Base-by-base conservation (phyloP, 2,888 invertebrate genomes). In the Ypsolopha scabrella region DNA sequence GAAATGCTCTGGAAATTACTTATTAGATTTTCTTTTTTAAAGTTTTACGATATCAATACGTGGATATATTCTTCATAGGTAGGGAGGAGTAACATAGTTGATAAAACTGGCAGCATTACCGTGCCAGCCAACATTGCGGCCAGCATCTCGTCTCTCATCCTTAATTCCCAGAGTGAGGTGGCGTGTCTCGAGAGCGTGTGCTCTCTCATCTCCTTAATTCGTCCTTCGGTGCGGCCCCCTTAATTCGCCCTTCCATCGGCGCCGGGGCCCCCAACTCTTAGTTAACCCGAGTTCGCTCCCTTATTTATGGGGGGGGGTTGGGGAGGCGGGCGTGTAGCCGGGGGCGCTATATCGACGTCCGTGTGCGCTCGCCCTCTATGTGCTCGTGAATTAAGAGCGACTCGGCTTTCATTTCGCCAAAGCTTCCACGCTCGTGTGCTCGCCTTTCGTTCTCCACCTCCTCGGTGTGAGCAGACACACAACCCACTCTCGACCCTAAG, bases 121-220 rank as follows among this genome's bases (percentile, higher is more conserved):
- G 24, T 24, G 24, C 24, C 24, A 24, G 33, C 36, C 38, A 37
- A 33, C 41, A 49, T 53, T 34, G 47, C 53, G 51, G 56, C 57
- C 55, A 57, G 59, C 39, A 41, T 49, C 64, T 72, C 68, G 43
- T 47, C 46, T 45, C 45, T 51, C 49, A 51, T 51, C 70, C 73
- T 72, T 80, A 79, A 81, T 80, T 79, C 80, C 77, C 74, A 72
- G 73, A 69, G 72, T 66, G 68, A 68, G 75, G 78, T 76, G 77
- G 75, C 75, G 74, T 75, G 79, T 76, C 82, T 82, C 80, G 79
- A 81, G 82, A 83, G 80, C 79, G 80, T 77, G 79, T 79, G 80
- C 83, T 85, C 82, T 83, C 83, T 83, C 83, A 83, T 85, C 86
- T 86, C 85, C 86, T 86, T 85, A 86, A 83, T 83, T 86, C 82